Evolutionary conservation across 2,113 vertebrate species (phyloP).

Genomic region (Pollimyrus isidori): DNA sequence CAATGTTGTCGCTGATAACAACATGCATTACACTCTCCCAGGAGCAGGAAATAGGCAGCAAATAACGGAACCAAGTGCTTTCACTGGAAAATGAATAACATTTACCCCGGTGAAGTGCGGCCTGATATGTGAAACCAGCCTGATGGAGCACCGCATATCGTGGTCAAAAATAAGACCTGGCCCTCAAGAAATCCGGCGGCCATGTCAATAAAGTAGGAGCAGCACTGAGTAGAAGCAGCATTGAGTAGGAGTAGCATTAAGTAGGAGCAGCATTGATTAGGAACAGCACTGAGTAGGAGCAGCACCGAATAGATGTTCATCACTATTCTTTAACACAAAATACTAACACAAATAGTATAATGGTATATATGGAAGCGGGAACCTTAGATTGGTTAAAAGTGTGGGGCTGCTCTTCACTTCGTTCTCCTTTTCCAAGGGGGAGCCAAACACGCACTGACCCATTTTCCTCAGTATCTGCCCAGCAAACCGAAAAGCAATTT

Average conservation of each 20-base stretch:
- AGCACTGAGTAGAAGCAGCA: not conserved
- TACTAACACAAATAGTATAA: not conserved
- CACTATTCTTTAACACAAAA: not conserved
- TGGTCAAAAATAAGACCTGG: not conserved
- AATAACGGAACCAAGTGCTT: not conserved
- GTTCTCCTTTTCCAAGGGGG: not conserved
- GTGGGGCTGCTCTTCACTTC: not conserved
- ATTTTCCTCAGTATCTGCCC: constrained; percentile 53
- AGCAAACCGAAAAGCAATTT: constrained; percentile 48
- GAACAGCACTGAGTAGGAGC: not conserved
- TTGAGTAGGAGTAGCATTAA: too few species aligned
- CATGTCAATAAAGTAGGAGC: not conserved
- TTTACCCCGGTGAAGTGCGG: not conserved
- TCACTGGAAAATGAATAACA: not conserved
- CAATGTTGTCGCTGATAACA: not conserved
- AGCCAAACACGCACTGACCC: constrained; percentile 55
- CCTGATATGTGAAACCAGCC: not conserved
- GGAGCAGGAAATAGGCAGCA: not conserved
- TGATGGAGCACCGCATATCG: not conserved
- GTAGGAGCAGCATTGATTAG: too few species aligned
- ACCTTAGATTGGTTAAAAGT: not conserved
- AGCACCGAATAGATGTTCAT: too few species aligned
- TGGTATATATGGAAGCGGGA: too few species aligned
- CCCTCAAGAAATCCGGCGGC: not conserved
- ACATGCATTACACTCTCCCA: not conserved